Percentiles rank a stretch among this genome's conserved stretches.
phyloP scores from a whole-genome alignment of 2,888 invertebrate genomes.

The Caprella mutica region DNA sequence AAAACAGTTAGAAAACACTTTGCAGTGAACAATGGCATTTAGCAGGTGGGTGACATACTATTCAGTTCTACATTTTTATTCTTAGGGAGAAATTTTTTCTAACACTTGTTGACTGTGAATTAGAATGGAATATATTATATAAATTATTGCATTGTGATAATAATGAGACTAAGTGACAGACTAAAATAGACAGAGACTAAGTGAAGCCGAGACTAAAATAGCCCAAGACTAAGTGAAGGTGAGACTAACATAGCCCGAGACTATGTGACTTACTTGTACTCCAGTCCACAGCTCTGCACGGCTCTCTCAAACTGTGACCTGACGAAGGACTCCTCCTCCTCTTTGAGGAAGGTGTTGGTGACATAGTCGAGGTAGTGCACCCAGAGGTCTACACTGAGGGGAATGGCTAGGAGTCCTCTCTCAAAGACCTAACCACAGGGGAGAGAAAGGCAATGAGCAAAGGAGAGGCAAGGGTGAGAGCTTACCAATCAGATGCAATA shows the following conservation, averaged over 20 bases:
- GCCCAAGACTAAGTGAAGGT: too few species aligned
- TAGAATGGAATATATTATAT: neutral
- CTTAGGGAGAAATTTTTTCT: neutral
- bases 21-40: too few species aligned
- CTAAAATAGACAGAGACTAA: too few species aligned
- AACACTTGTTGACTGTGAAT: neutral
- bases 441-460: conserved; percentile 43
- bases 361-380: conserved; percentile 87
- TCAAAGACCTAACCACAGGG: conserved; percentile 73
- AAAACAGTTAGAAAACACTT: conserved; percentile 25
- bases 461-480: too few species aligned
- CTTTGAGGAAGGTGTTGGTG: conserved; percentile 52
- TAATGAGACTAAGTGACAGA: too few species aligned
- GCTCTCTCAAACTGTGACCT: conserved; percentile 79
- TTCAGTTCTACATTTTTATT: neutral
- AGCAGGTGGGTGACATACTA: neutral
- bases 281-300: conserved; percentile 73
- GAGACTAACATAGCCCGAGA: too few species aligned
- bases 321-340: conserved; percentile 57
- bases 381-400: conserved; percentile 95
- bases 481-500: too few species aligned
- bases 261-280: conserved; percentile 47
- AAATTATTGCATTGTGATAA: neutral
- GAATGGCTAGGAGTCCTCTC: conserved; percentile 87
- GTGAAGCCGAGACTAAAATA: too few species aligned